Conservation (phyloP, 2,797 vertebrate species). For the Cheirogaleus major region DNA sequence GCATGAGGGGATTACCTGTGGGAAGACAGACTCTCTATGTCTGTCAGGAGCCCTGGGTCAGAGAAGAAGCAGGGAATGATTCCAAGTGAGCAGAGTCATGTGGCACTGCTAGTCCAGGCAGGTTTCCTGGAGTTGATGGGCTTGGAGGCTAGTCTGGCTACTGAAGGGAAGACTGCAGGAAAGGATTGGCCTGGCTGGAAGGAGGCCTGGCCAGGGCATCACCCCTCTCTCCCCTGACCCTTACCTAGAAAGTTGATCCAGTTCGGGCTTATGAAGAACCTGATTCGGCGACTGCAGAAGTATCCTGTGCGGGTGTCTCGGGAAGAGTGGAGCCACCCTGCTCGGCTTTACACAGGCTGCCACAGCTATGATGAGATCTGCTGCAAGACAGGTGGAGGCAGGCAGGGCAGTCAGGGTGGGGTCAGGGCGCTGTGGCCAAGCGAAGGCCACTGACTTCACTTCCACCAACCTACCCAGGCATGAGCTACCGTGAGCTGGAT, state of each 20-base stretch:
- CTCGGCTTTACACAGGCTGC: conserved; percentile 95
- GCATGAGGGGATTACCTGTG: background rate
- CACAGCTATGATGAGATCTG: conserved; percentile 99
- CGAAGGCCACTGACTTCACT: background rate
- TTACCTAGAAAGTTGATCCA: conserved; percentile 93
- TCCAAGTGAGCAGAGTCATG: background rate
- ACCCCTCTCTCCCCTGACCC: background rate
- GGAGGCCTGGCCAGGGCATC: background rate
- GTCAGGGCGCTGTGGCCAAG: background rate
- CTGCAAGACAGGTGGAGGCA: conserved; percentile 94
- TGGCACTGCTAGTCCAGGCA: background rate
- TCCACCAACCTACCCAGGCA: conserved; percentile 86
- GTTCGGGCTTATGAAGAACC: conserved; percentile 96
- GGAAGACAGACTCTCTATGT: background rate
- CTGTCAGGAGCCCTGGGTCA: background rate
- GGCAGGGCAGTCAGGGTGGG: background rate
- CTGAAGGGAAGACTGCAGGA: background rate
- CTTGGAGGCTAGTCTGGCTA: background rate
- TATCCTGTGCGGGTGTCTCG: conserved; percentile 94
- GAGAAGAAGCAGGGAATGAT: background rate
- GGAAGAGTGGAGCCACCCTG: conserved; percentile 93
- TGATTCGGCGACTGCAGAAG: conserved; percentile 97
- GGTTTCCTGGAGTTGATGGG: background rate
- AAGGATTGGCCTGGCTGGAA: background rate
- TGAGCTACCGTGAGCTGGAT: conserved; percentile 98